Base-by-base conservation (phyloP, 2,797 vertebrate genomes). In the Aplochiton taeniatus region DNA sequence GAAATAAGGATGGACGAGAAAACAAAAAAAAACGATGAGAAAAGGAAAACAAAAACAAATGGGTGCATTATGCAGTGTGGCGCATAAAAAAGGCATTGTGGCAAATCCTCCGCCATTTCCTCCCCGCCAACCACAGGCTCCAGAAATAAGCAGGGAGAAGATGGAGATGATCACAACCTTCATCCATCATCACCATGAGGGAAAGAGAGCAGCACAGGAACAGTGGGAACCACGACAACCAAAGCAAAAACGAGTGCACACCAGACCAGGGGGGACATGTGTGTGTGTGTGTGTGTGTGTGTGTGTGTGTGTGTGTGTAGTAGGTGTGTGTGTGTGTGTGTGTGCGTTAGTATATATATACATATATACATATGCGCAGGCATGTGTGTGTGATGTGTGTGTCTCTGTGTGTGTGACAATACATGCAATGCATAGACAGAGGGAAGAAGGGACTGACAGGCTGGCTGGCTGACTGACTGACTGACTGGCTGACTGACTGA, bases 111-210 rank as follows among this genome's bases (percentile, higher is more conserved):
- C 54, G 49, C 31, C 8, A 43, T 56, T 18, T 46, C 13, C 68
- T 77, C 59, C 18, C 61, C 19, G 48, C 51, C 63, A 67, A 8
- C 20, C 51, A 63, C 60, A 59, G 50, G 16, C 19, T 58, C 68
- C 69, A 59, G 44, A 68, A 69, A 70, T 61, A 72, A 56, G 58
- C 57, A 56, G 20, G 7, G 54, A 57, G 10, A 61, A 45, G 52
- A 58, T 76, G 53, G 68, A 19, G 68, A 56, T 50, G 31, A 31
- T 31, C 31, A 31, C 31, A 66, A 49, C 45, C 54, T 49, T 59
- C 73, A 54, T 59, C 8, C 31, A 69, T 20, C 18, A 50, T 71
- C 48, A 72, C 14, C 46, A 47, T 4, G 16, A 54, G 4, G 51
- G 50, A 75, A 74, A 14, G 10, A 17, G 50, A 52, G 62, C 49